Conservation (phyloP, 1,140 invertebrate genomes). For the Leptinotarsa lineolata region DNA sequence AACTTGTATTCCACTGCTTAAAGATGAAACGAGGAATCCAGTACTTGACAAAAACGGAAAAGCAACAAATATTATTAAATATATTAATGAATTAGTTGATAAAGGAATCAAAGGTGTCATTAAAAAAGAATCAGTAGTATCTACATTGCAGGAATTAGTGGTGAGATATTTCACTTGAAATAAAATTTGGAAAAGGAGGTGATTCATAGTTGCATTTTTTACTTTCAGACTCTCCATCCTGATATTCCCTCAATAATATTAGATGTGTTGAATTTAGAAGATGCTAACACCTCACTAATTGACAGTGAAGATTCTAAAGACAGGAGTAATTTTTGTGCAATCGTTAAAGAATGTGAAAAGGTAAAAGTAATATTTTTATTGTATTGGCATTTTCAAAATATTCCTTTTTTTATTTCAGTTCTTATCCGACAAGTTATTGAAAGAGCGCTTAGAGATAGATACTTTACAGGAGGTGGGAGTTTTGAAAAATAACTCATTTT, state of each 20-base stretch:
- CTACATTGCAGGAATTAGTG: conserved; percentile 68
- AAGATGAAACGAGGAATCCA: conserved; percentile 61
- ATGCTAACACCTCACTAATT: conserved; percentile 67
- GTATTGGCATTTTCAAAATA: conserved; percentile 7
- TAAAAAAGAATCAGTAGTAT: conserved; percentile 72
- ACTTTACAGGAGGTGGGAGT: conserved; percentile 90
- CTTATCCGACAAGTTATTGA: conserved; percentile 82
- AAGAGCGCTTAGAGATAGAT: conserved; percentile 92
- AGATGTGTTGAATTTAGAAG: conserved; percentile 78
- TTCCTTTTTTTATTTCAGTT: conserved; percentile 60
- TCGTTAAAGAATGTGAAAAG: conserved; percentile 78
- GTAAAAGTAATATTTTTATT: conserved; percentile 50
- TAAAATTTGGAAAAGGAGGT: too few relatives aligned
- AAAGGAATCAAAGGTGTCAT: conserved; percentile 70
- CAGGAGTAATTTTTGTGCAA: conserved; percentile 73
- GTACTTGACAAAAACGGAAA: conserved; percentile 61
- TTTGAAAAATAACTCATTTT: conserved; percentile 89
- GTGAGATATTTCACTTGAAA: conserved; percentile 59
- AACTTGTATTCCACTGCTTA: conserved; percentile 59
- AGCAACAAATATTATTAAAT: conserved; percentile 59
- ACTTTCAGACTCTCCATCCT: conserved; percentile 68
- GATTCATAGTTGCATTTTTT: not conserved
- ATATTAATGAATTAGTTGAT: conserved; percentile 67
- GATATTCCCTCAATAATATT: conserved; percentile 77
- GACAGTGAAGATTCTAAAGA: conserved; percentile 67